These are phyloP conservation scores for Eulithis testata DNA, from an alignment of 2,888 invertebrate genomes.

Conservation along the genomic window DNA sequence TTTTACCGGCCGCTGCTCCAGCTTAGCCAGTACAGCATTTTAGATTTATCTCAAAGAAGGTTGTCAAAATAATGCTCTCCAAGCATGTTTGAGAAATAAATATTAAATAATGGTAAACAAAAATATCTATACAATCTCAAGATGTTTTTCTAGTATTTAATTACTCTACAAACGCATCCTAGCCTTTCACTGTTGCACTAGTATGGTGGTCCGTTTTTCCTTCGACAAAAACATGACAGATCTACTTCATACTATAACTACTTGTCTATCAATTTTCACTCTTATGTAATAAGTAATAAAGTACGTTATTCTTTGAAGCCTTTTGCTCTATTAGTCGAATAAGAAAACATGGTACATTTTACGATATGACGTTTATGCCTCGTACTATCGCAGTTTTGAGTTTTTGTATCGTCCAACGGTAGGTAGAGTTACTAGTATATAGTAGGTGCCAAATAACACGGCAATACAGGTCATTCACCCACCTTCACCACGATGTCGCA, in stretches of 20 bases:
- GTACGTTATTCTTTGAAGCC: constrained; percentile 1
- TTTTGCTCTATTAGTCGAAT: constrained; percentile 15
- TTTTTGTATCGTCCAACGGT: neutral
- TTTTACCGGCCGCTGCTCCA: no score
- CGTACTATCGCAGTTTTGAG: constrained; percentile 10
- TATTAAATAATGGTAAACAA: neutral
- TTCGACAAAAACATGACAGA: constrained; percentile 31
- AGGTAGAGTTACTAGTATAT: no score
- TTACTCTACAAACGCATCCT: constrained; percentile 58
- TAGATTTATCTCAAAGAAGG: no score
- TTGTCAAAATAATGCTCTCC: no score
- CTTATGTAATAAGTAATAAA: constrained; percentile 2
- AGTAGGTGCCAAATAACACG: no score
- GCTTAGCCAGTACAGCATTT: no score
- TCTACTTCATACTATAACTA: neutral
- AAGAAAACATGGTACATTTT: constrained; percentile 24
- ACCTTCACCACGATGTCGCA: no score
- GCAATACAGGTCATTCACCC: no score
- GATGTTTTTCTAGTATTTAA: constrained; percentile 45
- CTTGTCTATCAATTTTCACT: constrained; percentile 1
- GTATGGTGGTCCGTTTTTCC: constrained; percentile 47
- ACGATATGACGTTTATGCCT: constrained; percentile 20
- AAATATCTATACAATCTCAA: constrained; percentile 37
- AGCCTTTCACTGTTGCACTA: constrained; percentile 54
- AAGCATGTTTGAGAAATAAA: neutral